phyloP scores from a whole-genome alignment of 1,140 invertebrate species.

The Microvelia longipes region DNA sequence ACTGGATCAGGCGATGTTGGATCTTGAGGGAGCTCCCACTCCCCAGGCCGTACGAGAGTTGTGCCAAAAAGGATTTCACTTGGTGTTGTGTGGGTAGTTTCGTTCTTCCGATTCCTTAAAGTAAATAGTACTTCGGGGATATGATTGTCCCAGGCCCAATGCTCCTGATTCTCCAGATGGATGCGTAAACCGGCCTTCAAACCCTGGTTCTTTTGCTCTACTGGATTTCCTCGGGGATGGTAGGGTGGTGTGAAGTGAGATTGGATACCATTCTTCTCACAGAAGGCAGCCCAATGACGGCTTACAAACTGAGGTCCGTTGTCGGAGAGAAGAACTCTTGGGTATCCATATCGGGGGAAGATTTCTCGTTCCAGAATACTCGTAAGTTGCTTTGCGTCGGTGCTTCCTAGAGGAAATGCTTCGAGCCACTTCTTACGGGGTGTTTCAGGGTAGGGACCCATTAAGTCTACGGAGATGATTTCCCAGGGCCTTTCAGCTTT shows the following conservation, averaged over 20 bases:
- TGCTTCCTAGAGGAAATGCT: slow-evolving; percentile 17
- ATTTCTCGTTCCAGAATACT: not conserved
- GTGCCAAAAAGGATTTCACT: not conserved
- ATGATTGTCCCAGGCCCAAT: not conserved
- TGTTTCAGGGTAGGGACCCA: slow-evolving; percentile 21
- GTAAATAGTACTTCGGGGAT: not conserved
- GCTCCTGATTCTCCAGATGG: not conserved
- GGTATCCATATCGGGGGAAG: not conserved
- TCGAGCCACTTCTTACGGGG: slow-evolving; percentile 19
- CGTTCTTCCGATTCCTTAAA: not conserved
- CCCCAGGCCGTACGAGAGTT: not conserved
- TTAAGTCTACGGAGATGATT: slow-evolving; percentile 15
- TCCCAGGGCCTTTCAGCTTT: slow-evolving; percentile 15
- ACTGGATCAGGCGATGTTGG: not conserved
- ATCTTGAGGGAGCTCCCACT: not conserved
- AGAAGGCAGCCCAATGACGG: not conserved
- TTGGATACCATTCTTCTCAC: not conserved
- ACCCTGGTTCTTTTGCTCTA: not conserved
- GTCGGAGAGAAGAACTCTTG: not conserved
- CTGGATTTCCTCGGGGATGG: not conserved
- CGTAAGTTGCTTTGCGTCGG: not conserved
- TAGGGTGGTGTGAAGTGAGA: not conserved
- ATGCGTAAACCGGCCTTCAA: not conserved
- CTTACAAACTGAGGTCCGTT: not conserved
- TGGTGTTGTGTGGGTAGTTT: not conserved